Conservation (phyloP, 2,113 vertebrate species). For the Mormyrus iriodes region DNA sequence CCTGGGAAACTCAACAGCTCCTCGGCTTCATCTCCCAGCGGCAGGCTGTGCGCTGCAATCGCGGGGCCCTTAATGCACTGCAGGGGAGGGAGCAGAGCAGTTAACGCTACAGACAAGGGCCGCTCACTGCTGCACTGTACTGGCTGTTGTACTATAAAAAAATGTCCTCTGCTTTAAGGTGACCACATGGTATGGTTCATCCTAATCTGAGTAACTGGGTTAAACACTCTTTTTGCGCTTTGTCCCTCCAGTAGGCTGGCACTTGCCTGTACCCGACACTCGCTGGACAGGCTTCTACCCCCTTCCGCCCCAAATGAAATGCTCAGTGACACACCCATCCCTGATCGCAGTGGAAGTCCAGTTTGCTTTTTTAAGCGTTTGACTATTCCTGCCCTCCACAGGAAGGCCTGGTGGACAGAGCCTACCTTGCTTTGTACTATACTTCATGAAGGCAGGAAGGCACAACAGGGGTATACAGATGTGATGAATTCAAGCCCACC, state of each 20-base stretch:
- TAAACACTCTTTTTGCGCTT: not conserved
- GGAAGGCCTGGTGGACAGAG: too few species aligned
- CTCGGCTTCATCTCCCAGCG: not conserved
- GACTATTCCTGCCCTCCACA: not conserved
- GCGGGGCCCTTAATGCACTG: not conserved
- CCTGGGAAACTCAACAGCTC: not conserved
- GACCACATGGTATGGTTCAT: not conserved
- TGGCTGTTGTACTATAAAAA: not conserved
- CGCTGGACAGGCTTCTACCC: not conserved
- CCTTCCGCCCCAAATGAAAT: too few species aligned
- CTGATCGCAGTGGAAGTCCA: not conserved
- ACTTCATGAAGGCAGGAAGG: not conserved
- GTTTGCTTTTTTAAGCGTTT: not conserved
- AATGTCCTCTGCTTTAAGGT: not conserved
- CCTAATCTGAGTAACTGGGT: not conserved
- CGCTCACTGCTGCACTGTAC: not conserved
- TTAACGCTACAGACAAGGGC: not conserved
- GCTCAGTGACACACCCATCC: not conserved
- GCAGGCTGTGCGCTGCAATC: not conserved
- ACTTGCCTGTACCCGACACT: not conserved
- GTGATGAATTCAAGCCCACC: too few species aligned
- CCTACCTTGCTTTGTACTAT: too few species aligned
- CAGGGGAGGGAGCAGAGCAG: too few species aligned
- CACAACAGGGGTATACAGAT: not conserved
- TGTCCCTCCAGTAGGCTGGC: not conserved